phyloP scores from a whole-genome alignment of 1,140 invertebrate genomes.

The Hyles vespertilio region DNA sequence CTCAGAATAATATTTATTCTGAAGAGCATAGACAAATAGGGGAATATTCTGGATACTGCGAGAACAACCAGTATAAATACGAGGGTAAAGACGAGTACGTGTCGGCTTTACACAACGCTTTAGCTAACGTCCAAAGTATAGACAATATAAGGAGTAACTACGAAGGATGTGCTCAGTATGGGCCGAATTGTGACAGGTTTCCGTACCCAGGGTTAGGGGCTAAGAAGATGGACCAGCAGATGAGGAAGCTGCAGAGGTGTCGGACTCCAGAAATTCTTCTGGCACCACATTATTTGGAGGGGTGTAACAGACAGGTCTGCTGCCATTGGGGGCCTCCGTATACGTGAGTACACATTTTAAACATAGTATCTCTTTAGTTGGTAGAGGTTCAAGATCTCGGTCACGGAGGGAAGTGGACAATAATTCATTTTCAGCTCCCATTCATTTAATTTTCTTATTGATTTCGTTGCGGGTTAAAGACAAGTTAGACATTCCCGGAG shows the following conservation, averaged over 20 bases:
- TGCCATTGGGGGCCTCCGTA: constrained; percentile 72
- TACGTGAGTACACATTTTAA: constrained; percentile 44
- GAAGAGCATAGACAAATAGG: constrained; percentile 54
- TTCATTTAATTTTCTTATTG: too few species aligned
- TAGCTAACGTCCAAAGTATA: constrained; percentile 43
- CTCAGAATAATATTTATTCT: constrained; percentile 42
- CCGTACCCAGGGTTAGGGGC: constrained; percentile 35
- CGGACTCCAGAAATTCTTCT: constrained; percentile 87
- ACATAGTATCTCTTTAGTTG: too few species aligned
- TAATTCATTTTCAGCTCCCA: too few species aligned
- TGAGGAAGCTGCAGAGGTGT: constrained; percentile 75
- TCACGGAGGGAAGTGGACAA: too few species aligned
- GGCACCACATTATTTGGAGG: constrained; percentile 82
- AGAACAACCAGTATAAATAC: constrained; percentile 49
- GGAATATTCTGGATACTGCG: constrained; percentile 54
- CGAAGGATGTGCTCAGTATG: constrained; percentile 38
- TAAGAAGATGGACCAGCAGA: constrained; percentile 51
- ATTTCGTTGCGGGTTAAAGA: too few species aligned
- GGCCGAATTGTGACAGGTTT: constrained; percentile 51
- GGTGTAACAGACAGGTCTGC: constrained; percentile 59
- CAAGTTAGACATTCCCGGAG: too few species aligned
- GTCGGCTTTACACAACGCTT: constrained; percentile 39
- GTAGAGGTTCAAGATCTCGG: too few species aligned
- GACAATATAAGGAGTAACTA: constrained; percentile 51
- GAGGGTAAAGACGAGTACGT: constrained; percentile 52